phyloP scores from a whole-genome alignment of 2,888 invertebrate genomes.

The Nesidiocoris tenuis region DNA sequence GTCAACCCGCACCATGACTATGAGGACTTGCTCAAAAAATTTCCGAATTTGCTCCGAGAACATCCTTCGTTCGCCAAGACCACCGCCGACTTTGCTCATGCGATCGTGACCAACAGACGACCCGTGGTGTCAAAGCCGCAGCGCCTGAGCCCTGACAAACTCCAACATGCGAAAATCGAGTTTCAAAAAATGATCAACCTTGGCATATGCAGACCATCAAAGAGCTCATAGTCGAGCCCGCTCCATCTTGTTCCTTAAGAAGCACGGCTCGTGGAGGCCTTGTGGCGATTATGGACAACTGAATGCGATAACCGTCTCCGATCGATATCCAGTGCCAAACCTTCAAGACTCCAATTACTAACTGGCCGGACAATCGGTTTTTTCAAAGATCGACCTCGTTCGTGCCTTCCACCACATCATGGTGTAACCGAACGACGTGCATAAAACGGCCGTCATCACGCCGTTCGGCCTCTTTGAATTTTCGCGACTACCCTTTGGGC shows the following conservation, averaged over 20 bases:
- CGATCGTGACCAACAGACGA: constrained; percentile 46
- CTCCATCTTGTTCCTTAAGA: constrained; percentile 50
- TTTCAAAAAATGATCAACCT: constrained; percentile 47
- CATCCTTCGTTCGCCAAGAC: not conserved
- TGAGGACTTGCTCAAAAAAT: constrained; percentile 17
- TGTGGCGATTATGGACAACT: constrained; percentile 52
- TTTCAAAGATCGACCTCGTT: constrained; percentile 47
- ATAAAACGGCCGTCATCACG: constrained; percentile 52
- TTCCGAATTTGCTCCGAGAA: constrained; percentile 10
- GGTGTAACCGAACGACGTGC: constrained; percentile 50
- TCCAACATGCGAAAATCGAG: constrained; percentile 47
- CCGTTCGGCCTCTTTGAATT: constrained; percentile 50
- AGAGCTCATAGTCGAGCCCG: constrained; percentile 50
- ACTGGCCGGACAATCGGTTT: constrained; percentile 43
- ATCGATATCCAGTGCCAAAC: constrained; percentile 50
- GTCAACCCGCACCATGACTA: not conserved
- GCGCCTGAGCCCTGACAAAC: constrained; percentile 41
- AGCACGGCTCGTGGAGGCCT: constrained; percentile 49
- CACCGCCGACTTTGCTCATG: constrained; percentile 34
- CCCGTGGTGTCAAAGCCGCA: constrained; percentile 44
- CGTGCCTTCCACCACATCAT: constrained; percentile 51
- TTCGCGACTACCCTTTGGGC: constrained; percentile 49
- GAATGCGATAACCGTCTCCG: constrained; percentile 50
- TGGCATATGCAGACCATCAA: constrained; percentile 50
- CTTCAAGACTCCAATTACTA: constrained; percentile 49